These are phyloP conservation scores for Rhodinocichla rosea DNA, from an alignment of 2,113 vertebrate genomes.

Conservation along the genomic window DNA sequence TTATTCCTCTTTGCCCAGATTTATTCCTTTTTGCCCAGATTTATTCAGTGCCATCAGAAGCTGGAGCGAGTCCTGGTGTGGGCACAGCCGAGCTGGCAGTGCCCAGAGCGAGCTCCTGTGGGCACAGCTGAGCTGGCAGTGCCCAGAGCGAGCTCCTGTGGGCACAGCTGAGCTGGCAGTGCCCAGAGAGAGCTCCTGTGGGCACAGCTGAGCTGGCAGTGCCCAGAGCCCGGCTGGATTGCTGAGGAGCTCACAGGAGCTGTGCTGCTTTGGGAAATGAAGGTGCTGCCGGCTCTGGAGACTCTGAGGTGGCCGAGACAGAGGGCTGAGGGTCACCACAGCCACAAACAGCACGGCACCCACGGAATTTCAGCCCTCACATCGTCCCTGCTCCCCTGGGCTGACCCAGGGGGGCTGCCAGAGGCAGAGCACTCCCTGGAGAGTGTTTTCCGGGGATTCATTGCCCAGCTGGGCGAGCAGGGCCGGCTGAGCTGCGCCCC, in stretches of 20 bases:
- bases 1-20: background rate
- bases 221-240: rapidly evolving
- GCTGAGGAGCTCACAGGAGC: background rate
- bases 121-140: rapidly evolving
- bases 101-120: no score
- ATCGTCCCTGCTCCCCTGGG: rapidly evolving
- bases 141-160: no score
- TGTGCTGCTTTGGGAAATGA: background rate
- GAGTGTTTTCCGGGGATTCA: background rate
- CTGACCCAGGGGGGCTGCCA: background rate
- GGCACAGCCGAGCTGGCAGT: background rate
- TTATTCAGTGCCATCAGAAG: background rate
- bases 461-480: background rate
- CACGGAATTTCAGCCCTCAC: background rate
- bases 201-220: no score
- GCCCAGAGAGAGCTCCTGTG: no score
- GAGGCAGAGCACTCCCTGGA: background rate
- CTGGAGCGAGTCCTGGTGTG: background rate
- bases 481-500: rapidly evolving
- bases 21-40: background rate
- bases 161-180: no score
- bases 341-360: rapidly evolving
- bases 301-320: background rate
- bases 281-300: background rate
- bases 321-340: background rate